These are phyloP conservation scores for Ochotona princeps DNA, from an alignment of 2,113 vertebrate genomes.

Conservation along the genomic window DNA sequence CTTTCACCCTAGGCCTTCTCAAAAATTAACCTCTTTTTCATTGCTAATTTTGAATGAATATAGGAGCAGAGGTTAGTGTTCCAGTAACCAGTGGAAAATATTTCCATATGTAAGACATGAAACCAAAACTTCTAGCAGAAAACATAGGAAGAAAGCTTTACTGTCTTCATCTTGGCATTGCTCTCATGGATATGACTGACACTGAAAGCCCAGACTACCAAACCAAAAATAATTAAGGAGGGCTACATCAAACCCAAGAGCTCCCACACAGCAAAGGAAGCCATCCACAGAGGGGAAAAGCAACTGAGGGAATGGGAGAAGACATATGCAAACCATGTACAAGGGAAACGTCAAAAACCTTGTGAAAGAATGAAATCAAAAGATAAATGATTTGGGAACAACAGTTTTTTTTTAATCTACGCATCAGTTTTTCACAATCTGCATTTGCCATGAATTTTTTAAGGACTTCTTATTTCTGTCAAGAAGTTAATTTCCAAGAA, in stretches of 20 bases:
- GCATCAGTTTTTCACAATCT: too few relatives aligned
- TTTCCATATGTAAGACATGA: not conserved
- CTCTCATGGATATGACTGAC: not conserved
- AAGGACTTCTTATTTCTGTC: not conserved
- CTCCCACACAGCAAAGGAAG: not conserved
- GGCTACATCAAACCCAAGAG: not conserved
- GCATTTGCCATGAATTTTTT: too few relatives aligned
- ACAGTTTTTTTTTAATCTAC: too few relatives aligned
- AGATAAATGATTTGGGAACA: too few relatives aligned
- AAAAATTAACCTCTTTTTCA: not conserved
- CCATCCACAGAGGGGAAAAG: not conserved
- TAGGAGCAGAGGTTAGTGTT: slow-evolving; percentile 26
- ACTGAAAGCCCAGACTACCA: not conserved
- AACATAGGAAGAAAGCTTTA: not conserved
- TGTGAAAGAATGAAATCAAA: too few relatives aligned
- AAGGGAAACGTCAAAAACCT: too few relatives aligned
- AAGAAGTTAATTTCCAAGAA: not conserved
- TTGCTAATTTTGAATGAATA: slow-evolving; percentile 37
- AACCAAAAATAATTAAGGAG: not conserved
- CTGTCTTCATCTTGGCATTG: not conserved
- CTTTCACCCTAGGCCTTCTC: not conserved
- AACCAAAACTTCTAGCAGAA: not conserved
- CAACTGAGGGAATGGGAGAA: not conserved
- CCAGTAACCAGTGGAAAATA: slow-evolving; percentile 53
- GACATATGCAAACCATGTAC: not conserved